Evolutionary conservation across 2,113 vertebrate species (phyloP), one percentile per base, ranked within the genome.

Genomic region (Tapirus terrestris): DNA sequence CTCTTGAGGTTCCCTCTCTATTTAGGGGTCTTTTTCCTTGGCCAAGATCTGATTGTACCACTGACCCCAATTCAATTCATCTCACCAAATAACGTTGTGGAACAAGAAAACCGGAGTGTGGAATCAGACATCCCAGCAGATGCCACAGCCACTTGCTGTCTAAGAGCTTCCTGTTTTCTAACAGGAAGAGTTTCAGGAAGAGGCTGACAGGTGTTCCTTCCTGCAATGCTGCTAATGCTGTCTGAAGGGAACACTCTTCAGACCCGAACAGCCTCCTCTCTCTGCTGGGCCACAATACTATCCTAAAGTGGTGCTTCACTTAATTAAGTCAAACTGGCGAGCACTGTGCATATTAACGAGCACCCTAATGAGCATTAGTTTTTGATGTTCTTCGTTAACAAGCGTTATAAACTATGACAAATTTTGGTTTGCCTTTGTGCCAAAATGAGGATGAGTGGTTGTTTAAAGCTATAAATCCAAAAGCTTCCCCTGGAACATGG

Each of bases 311-410:
- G 86, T 98, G 98, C 97, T 99, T 98, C 95, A 91, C 93, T 98
- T 99, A 99, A 99, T 99, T 98, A 99, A 98, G 98, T 98, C 98
- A 98, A 98, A 99, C 98, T 97, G 96, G 97, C 21, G 67, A 97
- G 96, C 88, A 70, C 67, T 4, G 77, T 98, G 98, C 98, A 99
- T 99, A 99, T 99, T 99, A 99, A 99, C 98, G 96, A 99, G 96
- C 90, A 96, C 68, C 95, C 96, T 98, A 99, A 99, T 98, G 98
- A 99, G 98, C 98, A 99, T 99, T 99, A 99, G 98, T 99, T 99
- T 99, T 99, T 99, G 51, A 99, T 99, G 98, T 97, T 99, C 89
- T 98, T 99, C 73, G 0, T 99, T 99, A 99, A 99, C 98, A 98
- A 98, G 98, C 97, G 97, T 98, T 98, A 98, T 98, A 99, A 98